phyloP scores from a whole-genome alignment of 2,113 vertebrate species.

The Lontra canadensis region DNA sequence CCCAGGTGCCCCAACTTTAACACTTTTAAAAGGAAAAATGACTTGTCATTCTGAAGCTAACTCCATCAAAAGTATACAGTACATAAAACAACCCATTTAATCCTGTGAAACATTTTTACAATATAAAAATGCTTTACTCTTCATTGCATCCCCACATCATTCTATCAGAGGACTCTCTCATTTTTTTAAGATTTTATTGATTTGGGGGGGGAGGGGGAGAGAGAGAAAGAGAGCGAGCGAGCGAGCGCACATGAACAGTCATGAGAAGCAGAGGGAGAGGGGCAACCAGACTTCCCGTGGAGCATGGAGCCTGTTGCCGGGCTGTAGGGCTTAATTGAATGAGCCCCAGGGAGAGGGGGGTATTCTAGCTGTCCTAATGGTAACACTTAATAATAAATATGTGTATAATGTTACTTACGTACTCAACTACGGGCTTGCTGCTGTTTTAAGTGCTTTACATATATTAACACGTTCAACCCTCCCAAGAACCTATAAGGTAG shows the following conservation, averaged over 20 bases:
- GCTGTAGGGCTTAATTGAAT: background rate
- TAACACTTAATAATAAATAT: conserved; percentile 39
- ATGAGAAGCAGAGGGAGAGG: background rate
- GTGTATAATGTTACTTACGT: background rate
- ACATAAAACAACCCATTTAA: conserved; percentile 10
- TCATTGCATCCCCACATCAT: background rate
- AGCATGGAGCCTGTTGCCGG: background rate
- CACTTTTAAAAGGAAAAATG: background rate
- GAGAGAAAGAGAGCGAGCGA: no score
- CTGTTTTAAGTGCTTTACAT: background rate
- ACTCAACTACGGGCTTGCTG: background rate
- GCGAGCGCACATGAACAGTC: background rate
- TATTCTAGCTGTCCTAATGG: background rate
- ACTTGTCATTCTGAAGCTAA: conserved; percentile 48
- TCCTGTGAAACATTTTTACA: conserved; percentile 36
- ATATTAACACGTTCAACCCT: background rate
- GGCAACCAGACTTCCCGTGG: background rate
- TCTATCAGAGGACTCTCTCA: background rate
- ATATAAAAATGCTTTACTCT: conserved; percentile 38
- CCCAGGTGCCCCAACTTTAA: background rate
- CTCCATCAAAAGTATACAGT: conserved; percentile 28
- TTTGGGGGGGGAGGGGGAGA: background rate
- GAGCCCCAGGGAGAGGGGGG: background rate
- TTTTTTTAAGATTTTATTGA: background rate
- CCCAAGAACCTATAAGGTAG: background rate